Evolutionary conservation across 2,888 invertebrate genomes (phyloP).

Genomic region (Ormia ochracea): DNA sequence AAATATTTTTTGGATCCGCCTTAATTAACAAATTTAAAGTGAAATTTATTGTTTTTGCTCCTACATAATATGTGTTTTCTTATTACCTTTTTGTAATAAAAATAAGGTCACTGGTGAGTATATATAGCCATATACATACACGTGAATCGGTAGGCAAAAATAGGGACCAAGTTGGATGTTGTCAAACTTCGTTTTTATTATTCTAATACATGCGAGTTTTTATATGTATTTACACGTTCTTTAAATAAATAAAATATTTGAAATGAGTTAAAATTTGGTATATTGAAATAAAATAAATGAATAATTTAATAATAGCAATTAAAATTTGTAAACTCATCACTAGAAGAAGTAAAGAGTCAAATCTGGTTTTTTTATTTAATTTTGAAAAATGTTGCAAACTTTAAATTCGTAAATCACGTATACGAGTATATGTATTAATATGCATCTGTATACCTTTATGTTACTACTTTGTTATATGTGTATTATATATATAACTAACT

Average conservation of each 20-base stretch:
- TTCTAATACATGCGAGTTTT: constrained; percentile 26
- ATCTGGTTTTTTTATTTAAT: no score
- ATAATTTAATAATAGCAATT: not conserved
- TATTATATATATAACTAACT: no score
- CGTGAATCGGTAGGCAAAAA: no score
- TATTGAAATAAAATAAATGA: not conserved
- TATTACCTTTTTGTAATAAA: constrained; percentile 4
- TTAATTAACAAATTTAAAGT: no score
- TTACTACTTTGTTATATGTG: no score
- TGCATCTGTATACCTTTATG: no score
- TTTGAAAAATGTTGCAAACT: no score
- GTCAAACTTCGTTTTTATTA: constrained; percentile 2
- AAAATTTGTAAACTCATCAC: not conserved
- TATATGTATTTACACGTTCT: not conserved
- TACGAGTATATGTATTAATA: no score
- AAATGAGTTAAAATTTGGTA: not conserved
- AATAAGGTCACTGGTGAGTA: constrained; percentile 38
- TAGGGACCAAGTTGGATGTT: constrained; percentile 6
- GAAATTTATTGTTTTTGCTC: not conserved
- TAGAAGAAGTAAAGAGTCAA: not conserved
- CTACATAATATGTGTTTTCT: not conserved
- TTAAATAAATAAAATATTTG: not conserved
- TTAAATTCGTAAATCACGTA: no score
- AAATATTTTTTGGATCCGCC: no score
- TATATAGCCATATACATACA: constrained; percentile 1